A percentile compares a stretch with the other conserved stretches of the same genome.
These are phyloP conservation scores for Centrocercus urophasianus DNA, from an alignment of 2,113 vertebrate species.

Conservation along the genomic window DNA sequence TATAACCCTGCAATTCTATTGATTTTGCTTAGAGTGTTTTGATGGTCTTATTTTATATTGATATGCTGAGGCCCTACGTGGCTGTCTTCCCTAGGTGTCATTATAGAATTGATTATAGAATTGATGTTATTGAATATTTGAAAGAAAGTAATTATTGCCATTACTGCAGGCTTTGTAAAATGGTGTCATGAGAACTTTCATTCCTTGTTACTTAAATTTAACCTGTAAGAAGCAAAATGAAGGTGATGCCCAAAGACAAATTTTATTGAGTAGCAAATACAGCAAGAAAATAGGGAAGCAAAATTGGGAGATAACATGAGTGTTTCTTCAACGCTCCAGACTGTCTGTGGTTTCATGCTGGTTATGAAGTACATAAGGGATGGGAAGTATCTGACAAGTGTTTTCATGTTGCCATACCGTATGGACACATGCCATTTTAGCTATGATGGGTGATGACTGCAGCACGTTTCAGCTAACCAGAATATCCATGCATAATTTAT, in stretches of 20 bases:
- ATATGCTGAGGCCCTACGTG: background rate
- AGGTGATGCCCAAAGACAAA: background rate
- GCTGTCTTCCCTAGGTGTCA: background rate
- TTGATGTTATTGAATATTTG: background rate
- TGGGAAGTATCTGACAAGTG: background rate
- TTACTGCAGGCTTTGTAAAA: background rate
- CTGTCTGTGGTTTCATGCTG: background rate
- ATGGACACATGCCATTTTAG: background rate
- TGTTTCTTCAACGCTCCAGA: background rate
- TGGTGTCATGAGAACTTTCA: background rate
- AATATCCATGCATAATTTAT: slow-evolving; percentile 46
- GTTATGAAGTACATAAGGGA: background rate
- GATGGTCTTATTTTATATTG: background rate
- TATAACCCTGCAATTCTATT: background rate
- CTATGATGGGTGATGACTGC: background rate
- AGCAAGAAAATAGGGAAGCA: background rate
- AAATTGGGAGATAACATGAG: background rate
- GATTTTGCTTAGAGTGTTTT: background rate
- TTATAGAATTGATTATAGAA: background rate
- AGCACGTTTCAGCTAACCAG: slow-evolving; percentile 17
- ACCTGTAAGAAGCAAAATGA: background rate
- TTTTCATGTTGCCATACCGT: background rate
- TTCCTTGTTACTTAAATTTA: background rate
- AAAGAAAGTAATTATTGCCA: background rate
- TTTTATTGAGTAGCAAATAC: slow-evolving; percentile 6